These are phyloP conservation scores for Leucophenga montana DNA, from an alignment of 2,888 invertebrate genomes.

Conservation along the genomic window DNA sequence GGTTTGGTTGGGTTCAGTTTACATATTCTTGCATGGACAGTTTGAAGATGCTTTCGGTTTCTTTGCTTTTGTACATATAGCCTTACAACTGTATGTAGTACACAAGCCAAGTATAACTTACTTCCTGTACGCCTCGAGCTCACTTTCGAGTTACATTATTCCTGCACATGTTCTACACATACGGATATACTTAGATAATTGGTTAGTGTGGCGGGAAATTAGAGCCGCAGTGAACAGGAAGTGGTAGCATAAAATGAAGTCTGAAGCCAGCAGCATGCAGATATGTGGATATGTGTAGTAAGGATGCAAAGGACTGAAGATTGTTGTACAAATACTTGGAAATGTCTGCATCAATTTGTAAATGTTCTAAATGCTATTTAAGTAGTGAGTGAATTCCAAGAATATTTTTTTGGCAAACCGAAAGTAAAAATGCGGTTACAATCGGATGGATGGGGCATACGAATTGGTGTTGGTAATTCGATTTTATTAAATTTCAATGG, in stretches of 20 bases:
- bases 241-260: slow-evolving; percentile 3
- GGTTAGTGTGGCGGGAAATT: slow-evolving; percentile 36
- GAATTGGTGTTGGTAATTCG: too few relatives aligned
- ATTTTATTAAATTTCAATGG: too few relatives aligned
- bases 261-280: too few relatives aligned
- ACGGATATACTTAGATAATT: slow-evolving; percentile 65
- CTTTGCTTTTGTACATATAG: slow-evolving; percentile 29
- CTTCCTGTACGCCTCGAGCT: background rate
- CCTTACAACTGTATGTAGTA: too few relatives aligned
- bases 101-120: too few relatives aligned
- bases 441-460: too few relatives aligned
- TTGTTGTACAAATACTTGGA: slow-evolving; percentile 13
- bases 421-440: too few relatives aligned
- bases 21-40: background rate
- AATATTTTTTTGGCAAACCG: too few relatives aligned
- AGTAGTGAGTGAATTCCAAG: too few relatives aligned
- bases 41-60: slow-evolving; percentile 24
- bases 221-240: slow-evolving; percentile 16
- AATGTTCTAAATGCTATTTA: background rate
- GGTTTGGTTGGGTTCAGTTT: slow-evolving; percentile 16
- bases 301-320: background rate
- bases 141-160: slow-evolving; percentile 45
- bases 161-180: slow-evolving; percentile 53
- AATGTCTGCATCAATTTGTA: slow-evolving; percentile 7
- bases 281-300: too few relatives aligned